Conservation (phyloP, 2,797 vertebrate genomes). For the Percopsis omiscomaycus region DNA sequence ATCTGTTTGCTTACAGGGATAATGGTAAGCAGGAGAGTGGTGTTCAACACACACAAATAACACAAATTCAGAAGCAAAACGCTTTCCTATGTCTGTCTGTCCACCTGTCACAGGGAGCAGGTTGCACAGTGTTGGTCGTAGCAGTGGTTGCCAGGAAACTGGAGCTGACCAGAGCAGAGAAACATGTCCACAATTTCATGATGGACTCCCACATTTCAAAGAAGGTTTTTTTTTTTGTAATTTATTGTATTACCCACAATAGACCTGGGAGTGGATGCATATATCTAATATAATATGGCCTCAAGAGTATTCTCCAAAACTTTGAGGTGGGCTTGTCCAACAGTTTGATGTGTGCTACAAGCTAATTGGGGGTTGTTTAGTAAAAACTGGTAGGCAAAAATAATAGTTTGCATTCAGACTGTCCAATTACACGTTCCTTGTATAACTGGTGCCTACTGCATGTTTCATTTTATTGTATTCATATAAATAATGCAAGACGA, state of each 20-base stretch:
- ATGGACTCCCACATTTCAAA: slow-evolving; percentile 96
- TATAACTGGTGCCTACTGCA: no score
- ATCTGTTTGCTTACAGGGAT: slow-evolving; percentile 94
- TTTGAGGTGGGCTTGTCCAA: not conserved
- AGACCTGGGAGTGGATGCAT: not conserved
- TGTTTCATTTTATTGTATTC: no score
- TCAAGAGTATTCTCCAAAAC: not conserved
- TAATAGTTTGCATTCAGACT: no score
- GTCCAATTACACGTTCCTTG: no score
- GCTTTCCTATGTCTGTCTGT: not conserved
- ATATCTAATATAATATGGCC: not conserved
- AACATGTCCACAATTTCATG: slow-evolving; percentile 97
- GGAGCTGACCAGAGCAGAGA: slow-evolving; percentile 91
- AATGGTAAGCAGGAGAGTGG: slow-evolving; percentile 79
- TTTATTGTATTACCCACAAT: slow-evolving; percentile 27
- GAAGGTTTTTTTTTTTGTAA: slow-evolving; percentile 75
- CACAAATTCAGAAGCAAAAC: not conserved
- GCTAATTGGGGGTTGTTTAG: no score
- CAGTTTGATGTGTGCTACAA: no score
- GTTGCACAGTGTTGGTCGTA: slow-evolving; percentile 92
- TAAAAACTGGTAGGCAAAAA: no score
- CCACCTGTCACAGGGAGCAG: slow-evolving; percentile 76
- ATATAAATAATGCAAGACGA: not conserved
- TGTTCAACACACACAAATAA: not conserved
- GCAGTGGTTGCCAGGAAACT: slow-evolving; percentile 93